Conservation (phyloP, 2,113 vertebrate genomes). For the Phalacrocorax carbo region DNA sequence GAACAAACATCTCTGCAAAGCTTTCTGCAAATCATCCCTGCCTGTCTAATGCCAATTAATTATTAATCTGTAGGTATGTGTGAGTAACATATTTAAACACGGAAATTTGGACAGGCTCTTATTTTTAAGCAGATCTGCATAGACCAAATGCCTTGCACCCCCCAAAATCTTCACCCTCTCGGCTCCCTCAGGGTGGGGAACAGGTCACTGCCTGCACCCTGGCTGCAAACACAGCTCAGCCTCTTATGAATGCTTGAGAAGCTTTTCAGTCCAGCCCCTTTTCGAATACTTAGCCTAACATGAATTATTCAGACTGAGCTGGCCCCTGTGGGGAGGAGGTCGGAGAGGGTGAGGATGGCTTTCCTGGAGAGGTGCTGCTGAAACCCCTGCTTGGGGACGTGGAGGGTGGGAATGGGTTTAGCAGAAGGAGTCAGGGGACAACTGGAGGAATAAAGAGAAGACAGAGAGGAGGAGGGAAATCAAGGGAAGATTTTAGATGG, state of each 20-base stretch:
- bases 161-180: neutral
- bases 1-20: neutral
- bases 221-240: neutral
- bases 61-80: neutral
- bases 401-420: neutral
- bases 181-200: accelerated
- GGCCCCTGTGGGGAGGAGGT: neutral
- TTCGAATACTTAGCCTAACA: neutral
- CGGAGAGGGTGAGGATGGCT: neutral
- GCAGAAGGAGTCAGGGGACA: neutral
- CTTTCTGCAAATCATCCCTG: neutral
- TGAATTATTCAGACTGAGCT: neutral
- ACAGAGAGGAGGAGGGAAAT: neutral
- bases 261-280: neutral
- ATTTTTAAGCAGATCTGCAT: neutral
- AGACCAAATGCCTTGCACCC: neutral
- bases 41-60: neutral
- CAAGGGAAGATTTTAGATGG: neutral
- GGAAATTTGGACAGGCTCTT: neutral
- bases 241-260: neutral
- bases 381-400: accelerated
- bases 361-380: neutral
- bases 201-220: neutral
- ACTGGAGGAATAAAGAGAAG: neutral
- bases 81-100: neutral